Evolutionary conservation across 2,113 vertebrate species (phyloP), one percentile per base, ranked within the genome.

Genomic region (Microtus oregoni): DNA sequence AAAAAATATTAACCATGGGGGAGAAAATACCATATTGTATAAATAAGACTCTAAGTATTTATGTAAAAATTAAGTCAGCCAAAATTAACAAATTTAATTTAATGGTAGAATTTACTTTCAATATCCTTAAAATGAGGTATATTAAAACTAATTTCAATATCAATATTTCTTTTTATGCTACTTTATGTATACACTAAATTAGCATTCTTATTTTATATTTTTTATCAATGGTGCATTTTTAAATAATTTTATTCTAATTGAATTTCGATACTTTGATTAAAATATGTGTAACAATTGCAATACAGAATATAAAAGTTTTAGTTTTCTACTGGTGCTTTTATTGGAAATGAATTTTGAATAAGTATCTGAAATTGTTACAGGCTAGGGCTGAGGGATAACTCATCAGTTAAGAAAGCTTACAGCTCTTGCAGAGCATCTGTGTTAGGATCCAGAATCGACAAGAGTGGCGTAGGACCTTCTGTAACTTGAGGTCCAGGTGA

Each of bases 21-120:
- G 41, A 97, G 28, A 94, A 94, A 65, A 95, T 92, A 97, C 63
- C 86, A 89, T 92, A 70, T 78, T 94, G 41, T 67, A 91, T 85
- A 93, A 96, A 95, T 89, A 92, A 96, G 32, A 92, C 17, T 93
- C 41, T 93, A 92, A 92, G 61, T 86, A 65, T 30, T 72, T 94
- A 72, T 47, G 38, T 90, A 72, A 88, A 92, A 94, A 94, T 96
- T 96, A 92, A 79, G 89, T 65, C 32, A 94, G 32, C n/a, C 17
- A 82, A 92, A 95, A 55, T 78, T 83, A 92, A 94, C 79, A 70
- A 79, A 72, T 1, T 88, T 78, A 94, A 92, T 61, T 93, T 96
- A 89, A 81, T 87, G 47, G 15, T 41, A 63, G 7, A 10, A 61
- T 90, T 97, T 88, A 10, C 8, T 82, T 86, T 82, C 67, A 88